Conservation (phyloP, 2,888 invertebrate species). For the Aporophyla lueneburgensis region DNA sequence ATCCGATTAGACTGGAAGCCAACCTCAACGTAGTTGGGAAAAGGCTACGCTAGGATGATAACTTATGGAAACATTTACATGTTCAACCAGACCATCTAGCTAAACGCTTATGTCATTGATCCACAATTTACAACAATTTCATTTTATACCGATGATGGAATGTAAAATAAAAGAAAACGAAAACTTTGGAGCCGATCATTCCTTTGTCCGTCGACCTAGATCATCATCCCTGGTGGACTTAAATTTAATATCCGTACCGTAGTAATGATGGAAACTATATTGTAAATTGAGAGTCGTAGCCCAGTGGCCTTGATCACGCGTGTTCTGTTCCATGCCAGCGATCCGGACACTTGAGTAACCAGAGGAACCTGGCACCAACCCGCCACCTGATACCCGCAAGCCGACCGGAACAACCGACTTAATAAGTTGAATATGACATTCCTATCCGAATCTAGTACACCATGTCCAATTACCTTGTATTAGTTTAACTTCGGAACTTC, state of each 20-base stretch:
- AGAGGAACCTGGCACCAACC: slow-evolving; percentile 74
- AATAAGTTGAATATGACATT: slow-evolving; percentile 37
- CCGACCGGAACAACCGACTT: slow-evolving; percentile 67
- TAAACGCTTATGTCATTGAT: slow-evolving; percentile 17
- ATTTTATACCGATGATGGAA: neutral
- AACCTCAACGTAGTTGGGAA: neutral
- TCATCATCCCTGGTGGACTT: slow-evolving; percentile 26
- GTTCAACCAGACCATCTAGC: neutral
- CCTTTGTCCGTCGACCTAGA: slow-evolving; percentile 29
- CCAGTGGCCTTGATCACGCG: slow-evolving; percentile 82
- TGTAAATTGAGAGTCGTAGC: slow-evolving; percentile 75
- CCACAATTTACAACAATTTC: neutral
- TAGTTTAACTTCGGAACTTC: neutral
- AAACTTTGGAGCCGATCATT: slow-evolving; percentile 1
- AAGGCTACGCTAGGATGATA: neutral
- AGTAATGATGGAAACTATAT: slow-evolving; percentile 66
- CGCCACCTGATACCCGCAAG: slow-evolving; percentile 73
- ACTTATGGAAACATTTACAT: neutral
- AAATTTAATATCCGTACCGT: slow-evolving; percentile 45
- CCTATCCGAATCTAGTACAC: slow-evolving; percentile 24
- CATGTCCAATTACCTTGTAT: slow-evolving; percentile 1
- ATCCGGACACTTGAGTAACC: slow-evolving; percentile 77
- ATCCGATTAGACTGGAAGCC: neutral
- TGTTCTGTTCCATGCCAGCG: slow-evolving; percentile 79
- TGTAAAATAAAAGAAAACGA: slow-evolving; percentile 12